These are phyloP conservation scores for Lophura nycthemera DNA, from an alignment of 2,113 vertebrate species.

Conservation along the genomic window DNA sequence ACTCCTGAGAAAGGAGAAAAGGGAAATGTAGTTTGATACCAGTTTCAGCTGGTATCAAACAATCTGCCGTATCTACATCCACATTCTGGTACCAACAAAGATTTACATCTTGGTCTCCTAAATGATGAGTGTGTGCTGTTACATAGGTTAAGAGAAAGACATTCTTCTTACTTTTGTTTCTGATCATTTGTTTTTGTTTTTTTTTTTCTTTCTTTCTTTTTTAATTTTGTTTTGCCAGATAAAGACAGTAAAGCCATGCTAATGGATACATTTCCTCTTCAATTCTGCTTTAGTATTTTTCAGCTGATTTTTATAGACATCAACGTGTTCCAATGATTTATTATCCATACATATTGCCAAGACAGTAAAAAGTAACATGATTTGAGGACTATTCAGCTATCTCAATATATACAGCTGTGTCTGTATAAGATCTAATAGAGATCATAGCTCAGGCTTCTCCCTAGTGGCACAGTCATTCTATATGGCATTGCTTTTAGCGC, in stretches of 20 bases:
- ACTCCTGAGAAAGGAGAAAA: background rate
- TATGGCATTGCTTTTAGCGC: background rate
- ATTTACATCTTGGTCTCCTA: background rate
- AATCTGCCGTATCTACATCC: background rate
- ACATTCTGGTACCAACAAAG: background rate
- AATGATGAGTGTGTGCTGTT: background rate
- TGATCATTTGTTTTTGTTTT: too few species aligned
- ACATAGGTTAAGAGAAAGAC: background rate
- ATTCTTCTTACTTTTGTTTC: background rate
- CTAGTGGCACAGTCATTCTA: background rate
- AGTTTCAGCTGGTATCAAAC: background rate
- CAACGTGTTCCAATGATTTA: background rate
- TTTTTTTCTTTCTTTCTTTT: background rate
- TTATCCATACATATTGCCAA: background rate
- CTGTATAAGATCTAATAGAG: background rate
- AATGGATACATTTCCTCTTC: background rate
- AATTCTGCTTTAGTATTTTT: background rate
- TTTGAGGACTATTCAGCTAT: background rate
- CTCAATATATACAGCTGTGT: background rate
- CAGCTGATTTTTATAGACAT: background rate
- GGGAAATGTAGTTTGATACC: rapidly evolving
- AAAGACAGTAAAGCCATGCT: background rate
- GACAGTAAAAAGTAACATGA: background rate
- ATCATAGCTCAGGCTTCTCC: background rate
- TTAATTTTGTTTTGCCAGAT: background rate